Evolutionary conservation across 2,113 vertebrate species (phyloP).

Genomic region (Etia nguti): DNA sequence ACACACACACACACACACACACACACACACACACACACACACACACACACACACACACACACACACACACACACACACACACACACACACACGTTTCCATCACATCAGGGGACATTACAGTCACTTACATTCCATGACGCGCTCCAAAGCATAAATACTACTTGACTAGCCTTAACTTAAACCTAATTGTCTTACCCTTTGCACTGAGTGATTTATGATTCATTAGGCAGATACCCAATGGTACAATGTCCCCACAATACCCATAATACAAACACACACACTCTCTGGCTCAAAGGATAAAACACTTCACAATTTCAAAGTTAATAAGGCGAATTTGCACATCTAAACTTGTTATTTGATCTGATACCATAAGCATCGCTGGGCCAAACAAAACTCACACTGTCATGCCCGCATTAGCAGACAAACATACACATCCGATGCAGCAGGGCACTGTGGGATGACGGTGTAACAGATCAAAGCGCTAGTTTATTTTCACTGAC

Average conservation of each 20-base stretch:
- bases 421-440: not conserved
- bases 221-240: not conserved
- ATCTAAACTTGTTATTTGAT: not conserved
- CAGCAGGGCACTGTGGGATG: not conserved
- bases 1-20: not conserved
- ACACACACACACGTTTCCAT: not conserved
- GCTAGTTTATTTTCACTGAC: not conserved
- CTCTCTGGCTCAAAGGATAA: not conserved
- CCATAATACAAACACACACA: not conserved
- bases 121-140: not conserved
- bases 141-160: not conserved
- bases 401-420: not conserved
- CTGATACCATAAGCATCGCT: not conserved
- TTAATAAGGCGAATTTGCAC: not conserved
- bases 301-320: conserved; percentile 1
- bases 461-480: conserved; percentile 12
- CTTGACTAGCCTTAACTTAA: not conserved
- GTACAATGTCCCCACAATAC: not conserved
- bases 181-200: not conserved
- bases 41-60: not conserved
- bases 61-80: not conserved
- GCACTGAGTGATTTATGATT: not conserved
- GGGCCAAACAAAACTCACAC: not conserved
- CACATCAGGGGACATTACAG: not conserved
- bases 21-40: not conserved